phyloP scores from a whole-genome alignment of 1,140 invertebrate species.

The Penaeus indicus region DNA sequence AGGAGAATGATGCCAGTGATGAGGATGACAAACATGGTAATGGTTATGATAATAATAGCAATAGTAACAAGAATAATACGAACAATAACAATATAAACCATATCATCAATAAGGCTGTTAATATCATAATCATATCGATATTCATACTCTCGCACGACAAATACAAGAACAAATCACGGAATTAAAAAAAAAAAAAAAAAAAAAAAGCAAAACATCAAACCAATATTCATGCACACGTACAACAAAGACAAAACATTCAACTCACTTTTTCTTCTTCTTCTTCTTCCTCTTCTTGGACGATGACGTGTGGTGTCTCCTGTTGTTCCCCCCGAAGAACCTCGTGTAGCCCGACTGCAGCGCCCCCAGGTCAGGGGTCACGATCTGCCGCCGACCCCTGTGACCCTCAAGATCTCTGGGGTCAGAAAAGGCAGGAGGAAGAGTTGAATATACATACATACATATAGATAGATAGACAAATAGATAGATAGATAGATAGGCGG shows the following conservation, averaged over 20 bases:
- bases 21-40: background rate
- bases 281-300: background rate
- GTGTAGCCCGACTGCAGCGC: constrained; percentile 36
- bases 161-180: background rate
- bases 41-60: no score
- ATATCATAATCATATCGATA: no score
- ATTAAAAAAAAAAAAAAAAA: no score
- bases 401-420: background rate
- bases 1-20: background rate
- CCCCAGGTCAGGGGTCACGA: constrained; percentile 32
- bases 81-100: no score
- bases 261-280: background rate
- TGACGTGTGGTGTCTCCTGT: background rate
- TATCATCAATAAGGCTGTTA: no score
- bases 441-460: background rate
- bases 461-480: background rate
- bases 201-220: no score
- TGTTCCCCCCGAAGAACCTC: constrained; percentile 27
- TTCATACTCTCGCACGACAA: no score
- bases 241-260: no score
- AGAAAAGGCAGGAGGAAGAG: background rate
- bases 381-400: constrained; percentile 6
- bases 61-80: no score
- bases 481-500: background rate
- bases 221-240: background rate